Base-by-base conservation (phyloP, 2,113 vertebrate species). In the Channa argus region DNA sequence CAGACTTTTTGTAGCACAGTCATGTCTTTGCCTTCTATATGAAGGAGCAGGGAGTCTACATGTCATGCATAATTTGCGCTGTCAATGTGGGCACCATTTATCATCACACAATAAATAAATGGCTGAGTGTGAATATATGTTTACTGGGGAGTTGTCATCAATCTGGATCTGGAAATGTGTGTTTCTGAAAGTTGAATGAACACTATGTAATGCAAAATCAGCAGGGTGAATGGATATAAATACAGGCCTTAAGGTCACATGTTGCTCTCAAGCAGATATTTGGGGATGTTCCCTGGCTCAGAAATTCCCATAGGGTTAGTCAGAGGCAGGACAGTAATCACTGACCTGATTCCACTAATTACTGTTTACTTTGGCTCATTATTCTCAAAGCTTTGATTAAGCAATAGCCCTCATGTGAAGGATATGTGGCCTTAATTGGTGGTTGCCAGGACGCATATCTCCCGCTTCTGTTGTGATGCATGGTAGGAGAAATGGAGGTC, bases 341-440 rank as follows among this genome's bases (percentile, higher is more conserved):
- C 85, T 81, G 63, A 82, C 70, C 63, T 72, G 63, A 52, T 82
- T 82, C 52, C 61, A 72, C 67, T 87, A 88, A 89, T 86, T 85
- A 86, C 77, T 87, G 79, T 74, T 90, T 87, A 67, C 78, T 80
- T 85, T 77, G 38, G 71, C 79, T 87, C 81, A 70, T 90, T 88
- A 82, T 85, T 86, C 73, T 67, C 54, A 7, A 1, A 51, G 82
- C 82, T 78, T 89, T 86, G 85, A 88, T 83, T 79, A 82, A 83
- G 71, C 63, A 80, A 62, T 76, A 60, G 43, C 60, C 71, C 64
- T 84, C 61, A 50, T 88, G 65, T 83, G 64, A 73, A 69, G 66
- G 76, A 79, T 80, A 69, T 52, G 58, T 52, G 66, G 61, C 81
- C 74, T 75, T 88, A 89, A 89, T 88, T 86, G 85, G 71, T 84